A percentile compares a stretch with the other conserved stretches of the same genome.
phyloP scores from a whole-genome alignment of 2,113 vertebrate species.

The Kryptolebias marmoratus region DNA sequence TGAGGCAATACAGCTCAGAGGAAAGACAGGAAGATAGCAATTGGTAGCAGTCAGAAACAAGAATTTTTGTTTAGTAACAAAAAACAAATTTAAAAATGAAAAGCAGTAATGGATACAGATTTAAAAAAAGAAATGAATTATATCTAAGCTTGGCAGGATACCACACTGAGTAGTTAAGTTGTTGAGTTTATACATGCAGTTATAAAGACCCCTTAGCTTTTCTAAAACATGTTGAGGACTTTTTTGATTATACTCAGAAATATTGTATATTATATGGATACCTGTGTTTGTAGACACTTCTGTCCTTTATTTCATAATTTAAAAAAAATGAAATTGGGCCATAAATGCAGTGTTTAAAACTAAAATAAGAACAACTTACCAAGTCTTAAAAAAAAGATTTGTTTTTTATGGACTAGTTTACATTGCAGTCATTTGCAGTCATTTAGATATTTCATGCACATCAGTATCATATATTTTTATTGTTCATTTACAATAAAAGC shows the following conservation, averaged over 20 bases:
- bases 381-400: slow-evolving; percentile 2
- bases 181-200: not conserved
- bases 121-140: slow-evolving; percentile 18
- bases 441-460: not conserved
- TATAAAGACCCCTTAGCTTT: not conserved
- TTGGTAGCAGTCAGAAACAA: not conserved
- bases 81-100: not conserved
- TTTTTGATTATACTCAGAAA: slow-evolving; percentile 18
- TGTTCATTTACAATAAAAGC: not conserved
- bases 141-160: not conserved
- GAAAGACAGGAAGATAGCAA: not conserved
- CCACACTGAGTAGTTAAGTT: not conserved
- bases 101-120: slow-evolving; percentile 1
- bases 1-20: not conserved
- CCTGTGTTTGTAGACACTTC: slow-evolving; percentile 15
- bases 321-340: slow-evolving; percentile 28
- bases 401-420: not conserved
- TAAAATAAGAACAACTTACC: slow-evolving; percentile 1
- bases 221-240: slow-evolving; percentile 2
- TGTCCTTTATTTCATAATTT: slow-evolving; percentile 17
- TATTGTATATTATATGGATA: slow-evolving; percentile 12
- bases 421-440: not conserved
- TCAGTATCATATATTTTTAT: not conserved
- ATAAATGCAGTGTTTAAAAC: slow-evolving; percentile 17
- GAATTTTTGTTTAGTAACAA: slow-evolving; percentile 1